Evolutionary conservation across 2,797 vertebrate genomes (phyloP).

Genomic region (Tangara arthus): DNA sequence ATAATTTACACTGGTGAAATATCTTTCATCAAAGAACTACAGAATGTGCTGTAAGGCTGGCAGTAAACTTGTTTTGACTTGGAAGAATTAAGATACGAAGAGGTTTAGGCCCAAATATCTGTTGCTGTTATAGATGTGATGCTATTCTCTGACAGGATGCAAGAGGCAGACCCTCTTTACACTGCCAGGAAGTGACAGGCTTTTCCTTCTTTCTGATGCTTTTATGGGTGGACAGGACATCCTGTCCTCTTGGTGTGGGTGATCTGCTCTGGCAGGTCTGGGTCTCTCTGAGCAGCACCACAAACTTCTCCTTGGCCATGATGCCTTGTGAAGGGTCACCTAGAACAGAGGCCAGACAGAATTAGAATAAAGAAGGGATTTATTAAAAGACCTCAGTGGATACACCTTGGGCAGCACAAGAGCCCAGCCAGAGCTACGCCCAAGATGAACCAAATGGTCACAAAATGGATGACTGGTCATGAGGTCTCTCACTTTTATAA

Average conservation of each 20-base stretch:
- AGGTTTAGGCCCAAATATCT: neutral
- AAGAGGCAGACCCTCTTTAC: neutral
- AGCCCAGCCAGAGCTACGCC: neutral
- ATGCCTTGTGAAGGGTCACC: neutral
- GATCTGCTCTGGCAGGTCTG: neutral
- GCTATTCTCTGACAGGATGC: neutral
- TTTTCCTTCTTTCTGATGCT: neutral
- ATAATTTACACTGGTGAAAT: constrained; percentile 22
- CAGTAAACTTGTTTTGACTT: constrained; percentile 12
- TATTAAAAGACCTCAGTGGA: neutral
- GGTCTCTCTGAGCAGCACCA: neutral
- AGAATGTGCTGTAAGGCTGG: neutral
- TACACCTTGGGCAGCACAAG: neutral
- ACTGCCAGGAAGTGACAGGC: neutral
- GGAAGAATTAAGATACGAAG: neutral
- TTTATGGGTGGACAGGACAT: neutral
- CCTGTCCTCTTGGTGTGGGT: neutral
- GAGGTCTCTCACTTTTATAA: neutral
- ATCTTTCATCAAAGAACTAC: constrained; percentile 19
- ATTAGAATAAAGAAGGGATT: neutral
- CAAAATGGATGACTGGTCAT: rapidly evolving
- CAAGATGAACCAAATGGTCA: neutral
- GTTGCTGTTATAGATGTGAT: neutral
- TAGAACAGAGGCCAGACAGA: neutral
- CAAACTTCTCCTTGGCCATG: neutral